phyloP scores from a whole-genome alignment of 2,797 vertebrate species.

The Triplophysa bombifrons region DNA sequence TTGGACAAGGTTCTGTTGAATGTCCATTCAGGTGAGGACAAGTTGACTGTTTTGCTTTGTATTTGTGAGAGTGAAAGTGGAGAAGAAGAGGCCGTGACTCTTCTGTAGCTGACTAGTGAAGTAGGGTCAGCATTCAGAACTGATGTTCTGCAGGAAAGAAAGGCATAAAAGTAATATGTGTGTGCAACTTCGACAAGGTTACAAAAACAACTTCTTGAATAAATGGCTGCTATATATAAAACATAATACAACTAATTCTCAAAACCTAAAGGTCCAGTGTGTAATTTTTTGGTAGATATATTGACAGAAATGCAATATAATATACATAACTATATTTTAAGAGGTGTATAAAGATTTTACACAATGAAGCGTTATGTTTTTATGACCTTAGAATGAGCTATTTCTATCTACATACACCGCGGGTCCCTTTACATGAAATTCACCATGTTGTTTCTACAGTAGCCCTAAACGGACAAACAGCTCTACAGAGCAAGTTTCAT shows the following conservation, averaged over 20 bases:
- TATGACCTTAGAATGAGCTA: no score
- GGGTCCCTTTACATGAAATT: no score
- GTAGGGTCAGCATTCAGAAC: slow-evolving; percentile 55
- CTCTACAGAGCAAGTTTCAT: no score
- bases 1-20: slow-evolving; percentile 78
- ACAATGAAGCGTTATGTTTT: no score
- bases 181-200: neutral
- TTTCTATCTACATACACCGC: no score
- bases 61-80: slow-evolving; percentile 23
- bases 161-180: neutral
- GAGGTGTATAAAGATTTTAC: no score
- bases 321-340: no score
- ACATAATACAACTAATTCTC: neutral
- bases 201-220: neutral
- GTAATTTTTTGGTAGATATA: no score
- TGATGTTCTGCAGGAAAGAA: slow-evolving; percentile 12
- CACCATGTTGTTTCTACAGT: no score
- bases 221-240: neutral
- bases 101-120: slow-evolving; percentile 26
- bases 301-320: no score
- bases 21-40: slow-evolving; percentile 66
- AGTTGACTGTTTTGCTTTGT: slow-evolving; percentile 54
- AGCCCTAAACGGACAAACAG: no score
- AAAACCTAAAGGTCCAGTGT: neutral
- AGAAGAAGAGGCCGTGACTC: slow-evolving; percentile 16